A percentile compares a stretch with the other conserved stretches of the same genome.
Evolutionary conservation across 1,140 invertebrate species (phyloP).

Genomic region (Drosophila tani): DNA sequence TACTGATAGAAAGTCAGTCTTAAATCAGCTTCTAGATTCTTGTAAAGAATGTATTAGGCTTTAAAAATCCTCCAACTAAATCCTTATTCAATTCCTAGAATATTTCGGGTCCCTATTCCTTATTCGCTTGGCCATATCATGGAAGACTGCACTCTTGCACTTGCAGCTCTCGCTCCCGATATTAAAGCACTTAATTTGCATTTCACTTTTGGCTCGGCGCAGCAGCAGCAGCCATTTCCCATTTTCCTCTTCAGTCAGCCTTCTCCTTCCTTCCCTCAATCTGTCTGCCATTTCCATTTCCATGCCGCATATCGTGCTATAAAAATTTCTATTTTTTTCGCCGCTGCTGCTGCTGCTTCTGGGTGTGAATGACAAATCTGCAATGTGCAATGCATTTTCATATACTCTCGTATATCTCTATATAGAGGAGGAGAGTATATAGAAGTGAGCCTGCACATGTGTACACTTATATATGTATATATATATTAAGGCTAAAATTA

Average conservation of each 20-base stretch:
- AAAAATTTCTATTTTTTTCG: constrained; percentile 30
- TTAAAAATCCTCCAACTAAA: too few species aligned
- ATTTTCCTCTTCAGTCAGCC: not conserved
- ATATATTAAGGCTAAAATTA: constrained; percentile 58
- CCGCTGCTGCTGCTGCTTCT: constrained; percentile 5
- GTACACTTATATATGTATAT: not conserved
- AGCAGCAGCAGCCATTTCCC: constrained; percentile 11
- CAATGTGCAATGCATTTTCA: constrained; percentile 51
- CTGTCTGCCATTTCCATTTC: constrained; percentile 35
- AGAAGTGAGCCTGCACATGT: constrained; percentile 14
- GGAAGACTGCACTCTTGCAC: constrained; percentile 39
- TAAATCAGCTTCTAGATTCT: too few species aligned
- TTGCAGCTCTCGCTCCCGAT: constrained; percentile 14
- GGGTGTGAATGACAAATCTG: constrained; percentile 58
- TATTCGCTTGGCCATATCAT: constrained; percentile 17
- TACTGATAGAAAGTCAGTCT: too few species aligned
- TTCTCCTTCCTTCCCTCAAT: not conserved
- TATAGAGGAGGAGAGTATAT: not conserved
- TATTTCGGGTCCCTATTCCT: not conserved
- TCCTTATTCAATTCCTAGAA: too few species aligned
- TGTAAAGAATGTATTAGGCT: too few species aligned
- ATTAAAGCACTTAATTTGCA: constrained; percentile 53
- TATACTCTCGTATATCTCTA: not conserved
- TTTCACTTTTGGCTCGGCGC: constrained; percentile 37
- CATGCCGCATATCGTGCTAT: constrained; percentile 32